A percentile compares a stretch with the other conserved stretches of the same genome.
Conservation (phyloP, 1,140 invertebrate species). For the Atta colombica region DNA sequence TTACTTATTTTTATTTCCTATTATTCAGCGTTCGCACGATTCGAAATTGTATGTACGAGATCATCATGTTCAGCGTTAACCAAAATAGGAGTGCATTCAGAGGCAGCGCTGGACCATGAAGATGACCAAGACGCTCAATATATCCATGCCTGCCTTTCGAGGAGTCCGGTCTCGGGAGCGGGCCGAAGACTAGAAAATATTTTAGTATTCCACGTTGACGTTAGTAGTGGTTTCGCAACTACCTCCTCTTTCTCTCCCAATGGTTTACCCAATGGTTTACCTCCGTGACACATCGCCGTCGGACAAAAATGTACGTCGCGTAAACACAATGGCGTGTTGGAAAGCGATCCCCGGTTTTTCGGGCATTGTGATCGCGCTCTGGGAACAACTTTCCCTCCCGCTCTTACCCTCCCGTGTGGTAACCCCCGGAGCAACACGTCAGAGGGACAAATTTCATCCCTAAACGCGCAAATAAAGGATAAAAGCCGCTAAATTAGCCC, state of each 20-base stretch:
- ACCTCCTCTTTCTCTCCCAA: neutral
- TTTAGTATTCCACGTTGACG: constrained; percentile 58
- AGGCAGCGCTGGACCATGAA: constrained; percentile 47
- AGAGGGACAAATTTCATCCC: constrained; percentile 82
- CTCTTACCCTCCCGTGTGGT: neutral
- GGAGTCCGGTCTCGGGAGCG: neutral
- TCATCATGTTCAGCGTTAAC: constrained; percentile 16
- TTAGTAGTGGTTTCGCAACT: constrained; percentile 59
- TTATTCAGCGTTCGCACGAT: constrained; percentile 37
- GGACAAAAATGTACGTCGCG: constrained; percentile 58
- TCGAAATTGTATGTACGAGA: constrained; percentile 40
- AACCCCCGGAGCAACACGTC: constrained; percentile 20
- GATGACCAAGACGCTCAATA: neutral
- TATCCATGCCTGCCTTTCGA: constrained; percentile 11
- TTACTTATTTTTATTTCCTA: neutral
- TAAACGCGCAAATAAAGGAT: constrained; percentile 84
- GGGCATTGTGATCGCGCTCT: constrained; percentile 58
- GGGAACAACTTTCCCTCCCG: constrained; percentile 37
- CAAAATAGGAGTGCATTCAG: constrained; percentile 47
- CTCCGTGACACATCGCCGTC: constrained; percentile 21
- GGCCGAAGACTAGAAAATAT: constrained; percentile 60
- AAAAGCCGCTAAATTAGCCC: constrained; percentile 82
- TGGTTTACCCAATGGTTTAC: constrained; percentile 1
- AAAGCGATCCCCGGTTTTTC: constrained; percentile 68
- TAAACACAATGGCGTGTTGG: constrained; percentile 65